Conservation (phyloP, 1,140 invertebrate species). For the Apis mellifera region DNA sequence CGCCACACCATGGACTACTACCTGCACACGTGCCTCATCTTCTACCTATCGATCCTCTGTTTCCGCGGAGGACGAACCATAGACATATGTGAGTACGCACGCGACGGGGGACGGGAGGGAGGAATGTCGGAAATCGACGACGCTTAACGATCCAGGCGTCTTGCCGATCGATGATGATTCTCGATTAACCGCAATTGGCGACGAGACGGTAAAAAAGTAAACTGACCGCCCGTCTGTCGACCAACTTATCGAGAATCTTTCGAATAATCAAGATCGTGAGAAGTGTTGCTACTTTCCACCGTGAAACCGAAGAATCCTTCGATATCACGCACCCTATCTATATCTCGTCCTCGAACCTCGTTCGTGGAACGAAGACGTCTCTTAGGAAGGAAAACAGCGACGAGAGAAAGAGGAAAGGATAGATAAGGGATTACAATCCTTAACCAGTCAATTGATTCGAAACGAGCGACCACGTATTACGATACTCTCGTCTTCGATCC, state of each 20-base stretch:
- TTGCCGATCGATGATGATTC: neutral
- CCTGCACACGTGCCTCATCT: slow-evolving; percentile 75
- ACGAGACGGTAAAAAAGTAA: slow-evolving; percentile 3
- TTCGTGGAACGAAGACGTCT: too few relatives aligned
- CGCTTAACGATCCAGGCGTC: neutral
- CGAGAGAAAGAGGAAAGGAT: too few relatives aligned
- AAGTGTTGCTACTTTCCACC: neutral
- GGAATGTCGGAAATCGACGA: neutral
- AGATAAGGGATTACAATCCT: too few relatives aligned
- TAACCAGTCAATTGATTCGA: slow-evolving; percentile 1
- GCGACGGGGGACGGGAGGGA: neutral
- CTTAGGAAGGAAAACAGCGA: too few relatives aligned
- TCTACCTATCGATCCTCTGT: slow-evolving; percentile 74
- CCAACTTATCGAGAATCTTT: neutral
- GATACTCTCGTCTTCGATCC: neutral
- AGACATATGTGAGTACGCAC: slow-evolving; percentile 79
- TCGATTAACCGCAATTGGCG: slow-evolving; percentile 22
- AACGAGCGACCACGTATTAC: neutral
- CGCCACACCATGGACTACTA: slow-evolving; percentile 77
- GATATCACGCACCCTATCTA: too few relatives aligned
- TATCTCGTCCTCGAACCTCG: too few relatives aligned
- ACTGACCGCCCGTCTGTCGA: slow-evolving; percentile 5
- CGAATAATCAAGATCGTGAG: neutral
- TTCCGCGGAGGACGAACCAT: slow-evolving; percentile 73
- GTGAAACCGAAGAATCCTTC: too few relatives aligned